Base-by-base conservation (phyloP, 2,113 vertebrate genomes). In the Hyperopisus bebe region DNA sequence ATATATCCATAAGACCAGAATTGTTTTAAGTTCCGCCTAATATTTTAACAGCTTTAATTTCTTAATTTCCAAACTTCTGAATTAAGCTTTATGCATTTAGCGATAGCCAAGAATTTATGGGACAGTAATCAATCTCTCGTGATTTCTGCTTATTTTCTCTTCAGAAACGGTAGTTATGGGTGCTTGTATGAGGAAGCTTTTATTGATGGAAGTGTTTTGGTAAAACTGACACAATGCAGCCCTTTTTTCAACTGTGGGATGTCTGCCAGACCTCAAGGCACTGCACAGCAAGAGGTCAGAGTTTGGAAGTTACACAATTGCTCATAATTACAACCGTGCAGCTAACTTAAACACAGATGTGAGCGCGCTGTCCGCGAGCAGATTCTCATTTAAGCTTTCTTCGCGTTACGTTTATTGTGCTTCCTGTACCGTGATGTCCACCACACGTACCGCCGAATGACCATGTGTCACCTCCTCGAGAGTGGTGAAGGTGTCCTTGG, bases 151-250 rank as follows among this genome's bases (percentile, higher is more conserved):
- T 47, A 21, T 87, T 87, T 35, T 88, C 17, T 90, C 87, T 89
- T 86, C 91, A 90, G 91, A 91, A 88, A 89, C 92, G 58, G 92
- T 93, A 94, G 93, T 94, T 91, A 93, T 84, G 94, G 93, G 91
- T 89, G 31, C 31, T 42, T 80, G 15, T 93, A 89, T 91, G 92
- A 90, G 89, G 90, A 93, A 93, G 87, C 58, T 47, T 10, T 47
- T 88, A 88, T 93, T 92, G 93, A 94, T 93, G 83, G 27, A 13
- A 91, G 89, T n/a, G 50, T 80, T 89, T 80, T 55, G 31, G 11
- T 51, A 35, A 89, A 77, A 89, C 83, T 51, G 87, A 91, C 87
- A 55, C 31, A 82, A 66, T 89, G 88, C 47, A 80, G n/a, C 50
- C 77, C 19, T 15, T 58, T 84, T 83, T 58, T 31, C 17, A 46